A percentile compares a stretch with the other conserved stretches of the same genome.
These are phyloP conservation scores for Butorides virescens DNA, from an alignment of 2,113 vertebrate genomes.

Conservation along the genomic window DNA sequence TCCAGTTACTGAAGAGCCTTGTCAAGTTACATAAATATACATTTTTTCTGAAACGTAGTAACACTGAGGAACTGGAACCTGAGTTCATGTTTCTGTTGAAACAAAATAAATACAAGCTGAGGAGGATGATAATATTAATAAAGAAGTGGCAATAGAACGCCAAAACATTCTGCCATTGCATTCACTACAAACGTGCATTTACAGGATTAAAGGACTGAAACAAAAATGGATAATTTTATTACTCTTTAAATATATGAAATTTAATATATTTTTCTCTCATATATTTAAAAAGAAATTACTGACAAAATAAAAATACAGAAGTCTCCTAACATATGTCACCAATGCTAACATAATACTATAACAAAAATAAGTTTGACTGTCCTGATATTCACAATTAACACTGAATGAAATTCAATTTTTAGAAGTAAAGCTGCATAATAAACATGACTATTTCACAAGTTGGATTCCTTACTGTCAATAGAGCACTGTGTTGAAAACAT, in stretches of 20 bases:
- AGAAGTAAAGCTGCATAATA: not conserved
- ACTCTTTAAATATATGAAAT: not conserved
- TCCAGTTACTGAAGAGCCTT: not conserved
- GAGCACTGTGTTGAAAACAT: fast-evolving
- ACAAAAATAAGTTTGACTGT: not conserved
- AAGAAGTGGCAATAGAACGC: not conserved
- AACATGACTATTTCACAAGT: not conserved
- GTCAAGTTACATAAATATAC: not conserved
- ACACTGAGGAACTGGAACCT: not conserved
- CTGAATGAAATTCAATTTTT: not conserved
- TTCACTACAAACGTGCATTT: not conserved
- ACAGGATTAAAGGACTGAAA: not conserved
- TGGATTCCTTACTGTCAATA: not conserved
- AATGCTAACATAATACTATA: not conserved
- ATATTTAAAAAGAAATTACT: not conserved
- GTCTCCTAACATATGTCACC: not conserved
- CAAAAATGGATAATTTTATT: not conserved
- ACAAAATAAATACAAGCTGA: not conserved
- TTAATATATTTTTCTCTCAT: not conserved
- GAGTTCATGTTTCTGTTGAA: not conserved
- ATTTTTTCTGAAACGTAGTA: not conserved
- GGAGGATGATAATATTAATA: not conserved
- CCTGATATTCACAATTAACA: not conserved
- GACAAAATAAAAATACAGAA: not conserved
- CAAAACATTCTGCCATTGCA: not conserved